Evolutionary conservation across 2,113 vertebrate species (phyloP), one percentile per base, ranked within the genome.

Genomic region (Protomyctophum bolini): DNA sequence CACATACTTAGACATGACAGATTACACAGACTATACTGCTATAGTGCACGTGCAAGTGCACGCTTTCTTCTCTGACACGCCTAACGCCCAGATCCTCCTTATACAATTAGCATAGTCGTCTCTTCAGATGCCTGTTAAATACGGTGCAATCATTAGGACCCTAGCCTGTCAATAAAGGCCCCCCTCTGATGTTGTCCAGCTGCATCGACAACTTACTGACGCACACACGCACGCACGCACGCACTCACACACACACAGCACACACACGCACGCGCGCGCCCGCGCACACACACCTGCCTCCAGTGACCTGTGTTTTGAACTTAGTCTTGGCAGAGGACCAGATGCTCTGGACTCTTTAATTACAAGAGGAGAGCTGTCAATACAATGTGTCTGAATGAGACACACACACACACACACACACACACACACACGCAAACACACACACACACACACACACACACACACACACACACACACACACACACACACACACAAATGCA

Each of bases 331-430:
- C 98, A 92, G 95, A 94, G 76, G 90, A 96, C 97, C 97, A 98
- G 95, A 96, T 95, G 95, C 96, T 98, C 96, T 98, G 87, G 90
- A 88, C 96, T 95, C 95, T 98, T 98, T 99, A 99, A 99, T 99
- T 99, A 99, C 98, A 98, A 98, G 97, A 96, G 96, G 97, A 96
- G 96, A 97, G 95, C 96, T 99, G 98, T 99, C 98, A 96, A 99
- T 99, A 98, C 96, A 97, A 98, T 98, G 96, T 97, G 98, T 99
- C 90, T 99, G 97, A 99, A 98, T 96, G 94, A 94, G 94, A 92
- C 73, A 50, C 68, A 68, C 64, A 47, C 8, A 62, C 63, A 64
- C 55, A 63, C 14, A 60, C 2, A 63, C 46, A 46, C 8, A 10
- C 33, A 47, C 60, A 64, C 60, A 57, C 58, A 62, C 45, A 46